A percentile compares a stretch with the other conserved stretches of the same genome.
Evolutionary conservation across 1,140 invertebrate species (phyloP).

Genomic region (Halyomorpha halys): DNA sequence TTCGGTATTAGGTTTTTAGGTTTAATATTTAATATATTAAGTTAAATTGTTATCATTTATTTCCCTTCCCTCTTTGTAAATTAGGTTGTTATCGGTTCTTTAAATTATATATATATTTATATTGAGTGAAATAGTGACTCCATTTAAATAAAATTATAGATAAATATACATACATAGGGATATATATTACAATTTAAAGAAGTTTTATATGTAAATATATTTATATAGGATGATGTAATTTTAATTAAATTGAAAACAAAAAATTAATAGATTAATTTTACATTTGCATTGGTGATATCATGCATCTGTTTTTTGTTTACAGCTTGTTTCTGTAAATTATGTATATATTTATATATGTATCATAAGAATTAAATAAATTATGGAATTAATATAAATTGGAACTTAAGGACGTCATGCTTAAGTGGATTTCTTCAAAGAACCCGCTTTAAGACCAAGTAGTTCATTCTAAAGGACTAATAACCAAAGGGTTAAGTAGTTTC

Average conservation of each 20-base stretch:
- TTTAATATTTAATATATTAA: conserved; percentile 12
- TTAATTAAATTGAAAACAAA: no score
- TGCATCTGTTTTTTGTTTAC: conserved; percentile 11
- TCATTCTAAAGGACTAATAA: conserved; percentile 4
- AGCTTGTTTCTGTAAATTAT: neutral
- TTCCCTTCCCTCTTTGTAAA: conserved; percentile 7
- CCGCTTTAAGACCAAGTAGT: conserved; percentile 12
- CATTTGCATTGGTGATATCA: neutral
- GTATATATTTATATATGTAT: conserved; percentile 10
- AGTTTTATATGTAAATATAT: conserved; percentile 18
- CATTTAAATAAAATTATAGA: conserved; percentile 3
- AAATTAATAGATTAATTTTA: no score
- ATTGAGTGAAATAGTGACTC: neutral
- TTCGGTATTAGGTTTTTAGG: neutral
- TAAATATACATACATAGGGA: neutral
- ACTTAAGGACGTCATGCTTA: conserved; percentile 16
- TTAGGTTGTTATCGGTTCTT: conserved; percentile 22
- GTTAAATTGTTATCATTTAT: conserved; percentile 11
- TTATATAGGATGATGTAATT: neutral
- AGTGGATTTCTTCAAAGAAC: neutral
- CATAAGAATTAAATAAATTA: neutral
- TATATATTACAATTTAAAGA: conserved; percentile 6
- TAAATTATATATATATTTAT: conserved; percentile 22
- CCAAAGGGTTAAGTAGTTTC: conserved; percentile 15
- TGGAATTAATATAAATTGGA: conserved; percentile 6